Base-by-base conservation (phyloP, 2,113 vertebrate genomes). In the Planiliza haematocheilus region DNA sequence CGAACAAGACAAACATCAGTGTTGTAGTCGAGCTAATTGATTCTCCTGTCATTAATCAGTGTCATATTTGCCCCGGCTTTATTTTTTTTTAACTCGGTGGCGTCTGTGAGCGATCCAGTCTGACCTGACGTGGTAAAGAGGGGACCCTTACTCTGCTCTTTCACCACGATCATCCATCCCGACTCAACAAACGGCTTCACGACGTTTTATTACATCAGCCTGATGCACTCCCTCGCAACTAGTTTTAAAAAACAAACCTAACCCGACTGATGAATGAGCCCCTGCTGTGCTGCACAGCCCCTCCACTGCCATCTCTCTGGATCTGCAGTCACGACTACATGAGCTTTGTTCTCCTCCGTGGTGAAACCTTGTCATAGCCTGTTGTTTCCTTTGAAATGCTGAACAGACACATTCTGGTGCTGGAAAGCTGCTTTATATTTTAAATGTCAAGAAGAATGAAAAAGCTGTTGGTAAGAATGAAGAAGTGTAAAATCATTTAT, bases 41-140 rank as follows among this genome's bases (percentile, higher is more conserved):
- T 73, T 81, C 45, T n/a, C 1, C 5, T 50, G 76, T 69, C 74
- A 69, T 87, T 86, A 76, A 86, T 89, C 88, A 82, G 69, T 74
- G 77, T 83, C 83, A 77, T 71, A n/a, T 75, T 64, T 60, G 53
- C 70, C 60, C 38, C 30, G 1, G 46, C 59, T 39, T 38, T 56
- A 70, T n/a, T 42, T 53, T 30, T 30, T 30, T 30, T 30, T 3
- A 30, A 11, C 61, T 36, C 20, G 2, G 11, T 39, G 64, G 52
- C 46, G 70, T 67, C 72, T 43, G 65, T 46, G 67, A 67, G 20
- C 61, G 37, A 16, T 14, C 20, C 37, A 10, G 10, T 17, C 38
- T 50, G 58, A 66, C 21, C 38, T 50, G 58, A 66, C 65, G 62
- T 41, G 18, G 51, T 64, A 24, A 63, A 49, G 52, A 66, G 42